Conservation (phyloP, 2,888 invertebrate species). For the Poecilus cupreus region DNA sequence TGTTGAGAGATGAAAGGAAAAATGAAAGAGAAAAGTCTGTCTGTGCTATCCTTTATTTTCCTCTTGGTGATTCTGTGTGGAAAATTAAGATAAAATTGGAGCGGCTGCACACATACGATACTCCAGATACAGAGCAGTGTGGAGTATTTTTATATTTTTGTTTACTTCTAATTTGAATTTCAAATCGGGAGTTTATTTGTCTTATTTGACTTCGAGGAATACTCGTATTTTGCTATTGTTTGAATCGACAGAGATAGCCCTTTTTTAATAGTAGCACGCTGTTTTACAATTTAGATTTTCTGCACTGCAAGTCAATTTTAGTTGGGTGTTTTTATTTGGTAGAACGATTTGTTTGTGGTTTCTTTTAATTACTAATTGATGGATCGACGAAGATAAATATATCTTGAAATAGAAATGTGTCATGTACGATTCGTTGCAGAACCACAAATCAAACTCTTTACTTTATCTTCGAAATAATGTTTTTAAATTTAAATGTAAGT, state of each 20-base stretch:
- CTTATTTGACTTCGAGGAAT: not conserved
- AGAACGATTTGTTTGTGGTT: too few relatives aligned
- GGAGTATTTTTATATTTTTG: constrained; percentile 12
- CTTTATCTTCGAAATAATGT: too few relatives aligned
- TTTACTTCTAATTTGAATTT: constrained; percentile 24
- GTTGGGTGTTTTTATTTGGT: not conserved
- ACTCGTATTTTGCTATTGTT: not conserved
- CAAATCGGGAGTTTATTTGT: not conserved
- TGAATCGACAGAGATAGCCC: not conserved
- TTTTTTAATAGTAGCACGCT: not conserved
- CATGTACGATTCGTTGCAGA: too few relatives aligned
- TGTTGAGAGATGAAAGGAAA: constrained; percentile 11
- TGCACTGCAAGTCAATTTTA: not conserved
- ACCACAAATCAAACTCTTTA: too few relatives aligned
- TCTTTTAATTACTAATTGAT: too few relatives aligned
- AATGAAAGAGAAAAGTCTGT: constrained; percentile 8
- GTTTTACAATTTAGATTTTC: constrained; percentile 7
- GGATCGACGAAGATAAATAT: too few relatives aligned
- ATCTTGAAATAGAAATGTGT: too few relatives aligned
- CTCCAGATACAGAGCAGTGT: not conserved
- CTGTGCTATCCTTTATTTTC: constrained; percentile 1
- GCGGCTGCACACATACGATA: not conserved
- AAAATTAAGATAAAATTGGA: constrained; percentile 15
- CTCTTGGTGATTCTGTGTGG: constrained; percentile 25
- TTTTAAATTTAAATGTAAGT: too few relatives aligned